Evolutionary conservation across 2,888 invertebrate species (phyloP), one percentile per base, ranked within the genome.

Genomic region (Cyclophora punctaria): DNA sequence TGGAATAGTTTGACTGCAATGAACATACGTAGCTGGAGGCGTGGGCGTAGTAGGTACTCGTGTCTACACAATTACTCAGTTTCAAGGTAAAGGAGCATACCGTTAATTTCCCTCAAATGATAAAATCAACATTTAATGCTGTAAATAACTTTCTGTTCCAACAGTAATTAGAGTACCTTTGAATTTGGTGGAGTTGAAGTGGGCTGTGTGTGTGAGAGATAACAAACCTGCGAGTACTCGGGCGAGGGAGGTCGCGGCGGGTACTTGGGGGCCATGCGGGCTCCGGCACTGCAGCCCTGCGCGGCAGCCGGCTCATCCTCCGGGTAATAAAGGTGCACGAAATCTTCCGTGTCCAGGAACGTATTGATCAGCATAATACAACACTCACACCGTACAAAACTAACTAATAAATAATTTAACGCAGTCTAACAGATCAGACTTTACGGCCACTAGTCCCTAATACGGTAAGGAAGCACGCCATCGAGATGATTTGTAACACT

Each of bases 311-410:
- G 72, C 71, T 88, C 88, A 83, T 88, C 88, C 75, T 88, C 88
- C 51, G 86, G 78, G 58, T 88, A 88, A 71, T 88, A 87, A 49
- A 88, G 73, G 57, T 88, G 88, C 80, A 88, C 88, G 83, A 88
- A 88, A 78, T 88, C 88, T 73, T 88, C 88, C 82, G 88, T 88
- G 83, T 88, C 88, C 79, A 88, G 78, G 68, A 73, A 86, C 51
- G 88, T 88, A 73, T 88, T 88, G 79, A 88, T 88, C 86, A 88
- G 80, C 88, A 88, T 88, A 81, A 73, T 83, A 79, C 77, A 44
- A 78, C 73, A 73, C 61, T 61, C 57, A 55, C 52, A 60, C 62
- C 66, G 64, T 74, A 78, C 69, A 73, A 76, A 75, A 66, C 78
- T 76, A 77, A 72, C 73, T 75, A 83, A 78, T 75, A 75, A 81